Evolutionary conservation across 2,888 invertebrate genomes (phyloP), one percentile per base, ranked within the genome.

Genomic region (Entomobrya multifasciata): DNA sequence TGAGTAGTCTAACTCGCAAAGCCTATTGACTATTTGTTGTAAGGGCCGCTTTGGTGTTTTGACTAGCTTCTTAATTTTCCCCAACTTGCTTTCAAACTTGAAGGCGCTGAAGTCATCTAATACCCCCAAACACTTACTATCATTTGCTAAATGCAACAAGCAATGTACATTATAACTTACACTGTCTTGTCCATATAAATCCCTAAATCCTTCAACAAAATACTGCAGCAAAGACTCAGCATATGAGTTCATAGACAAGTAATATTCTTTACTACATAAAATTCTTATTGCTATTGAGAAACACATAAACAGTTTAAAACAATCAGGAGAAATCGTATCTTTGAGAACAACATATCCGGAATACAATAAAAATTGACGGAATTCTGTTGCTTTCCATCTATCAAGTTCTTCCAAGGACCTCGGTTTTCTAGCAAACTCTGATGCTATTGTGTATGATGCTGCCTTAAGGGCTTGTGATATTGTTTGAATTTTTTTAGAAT

Each of bases 381-480:
- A 52, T 78, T 84, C 84, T 3, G 52, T 52, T 17, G 84, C 84
- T 55, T 84, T 84, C 77, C 77, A 84, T 2, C 84, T 20, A 11
- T 84, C 84, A 2, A 77, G 36, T 3, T 77, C 52, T 17, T 13
- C n/a, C 1, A 84, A n/a, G 0, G 49, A 13, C 1, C 84, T 6
- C 17, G 77, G 84, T 30, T 36, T 49, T 1, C 84, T 27, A 2
- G 17, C 20, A 27, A 84, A 84, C 1, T 84, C 84, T 3, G n/a
- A 1, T 8, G 22, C n/a, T n/a, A n/a, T n/a, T n/a, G n/a, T n/a
- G n/a, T n/a, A n/a, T n/a, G n/a, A n/a, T n/a, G n/a, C n/a, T n/a
- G n/a, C n/a, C n/a, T n/a, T n/a, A n/a, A n/a, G n/a, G n/a, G n/a
- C n/a, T n/a, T n/a, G 1, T 3, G 72, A 72, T 25, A 72, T 4